Conservation (phyloP, 2,113 vertebrate species). For the Athene noctua region DNA sequence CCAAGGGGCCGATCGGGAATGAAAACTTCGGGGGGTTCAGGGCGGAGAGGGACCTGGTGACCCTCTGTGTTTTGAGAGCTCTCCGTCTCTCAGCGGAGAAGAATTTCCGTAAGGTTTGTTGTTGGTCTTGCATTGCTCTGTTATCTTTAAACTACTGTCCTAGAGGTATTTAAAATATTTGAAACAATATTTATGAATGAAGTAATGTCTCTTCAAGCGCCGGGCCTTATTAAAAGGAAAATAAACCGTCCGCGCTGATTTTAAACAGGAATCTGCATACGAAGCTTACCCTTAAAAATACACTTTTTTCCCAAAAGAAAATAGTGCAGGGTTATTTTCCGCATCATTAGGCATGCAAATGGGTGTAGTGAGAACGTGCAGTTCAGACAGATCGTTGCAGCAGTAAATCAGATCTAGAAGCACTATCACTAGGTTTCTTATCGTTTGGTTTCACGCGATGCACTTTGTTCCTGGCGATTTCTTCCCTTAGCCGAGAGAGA, state of each 20-base stretch:
- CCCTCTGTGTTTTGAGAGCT: background rate
- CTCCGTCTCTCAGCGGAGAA: background rate
- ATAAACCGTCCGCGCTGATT: conserved; percentile 16
- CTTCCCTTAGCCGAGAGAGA: background rate
- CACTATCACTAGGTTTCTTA: background rate
- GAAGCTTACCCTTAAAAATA: conserved; percentile 2
- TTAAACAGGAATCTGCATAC: conserved; percentile 42
- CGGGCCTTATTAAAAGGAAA: conserved; percentile 58
- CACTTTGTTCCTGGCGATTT: conserved; percentile 42
- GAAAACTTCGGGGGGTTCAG: background rate
- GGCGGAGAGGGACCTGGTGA: background rate
- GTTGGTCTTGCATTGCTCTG: conserved; percentile 1
- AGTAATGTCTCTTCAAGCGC: conserved; percentile 60
- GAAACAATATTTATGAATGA: conserved; percentile 69
- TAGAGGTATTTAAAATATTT: conserved; percentile 63
- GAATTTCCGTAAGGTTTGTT: background rate
- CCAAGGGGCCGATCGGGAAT: background rate
- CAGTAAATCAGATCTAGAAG: conserved; percentile 34
- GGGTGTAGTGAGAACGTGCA: conserved; percentile 51
- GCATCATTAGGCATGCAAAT: conserved; percentile 62
- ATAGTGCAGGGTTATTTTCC: conserved; percentile 59
- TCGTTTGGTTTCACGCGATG: conserved; percentile 35
- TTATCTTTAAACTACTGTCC: conserved; percentile 66
- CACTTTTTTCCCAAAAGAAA: background rate
- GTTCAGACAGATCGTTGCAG: conserved; percentile 46